These are phyloP conservation scores for Hirudinaria manillensis DNA, from an alignment of 2,888 invertebrate species.

Conservation along the genomic window DNA sequence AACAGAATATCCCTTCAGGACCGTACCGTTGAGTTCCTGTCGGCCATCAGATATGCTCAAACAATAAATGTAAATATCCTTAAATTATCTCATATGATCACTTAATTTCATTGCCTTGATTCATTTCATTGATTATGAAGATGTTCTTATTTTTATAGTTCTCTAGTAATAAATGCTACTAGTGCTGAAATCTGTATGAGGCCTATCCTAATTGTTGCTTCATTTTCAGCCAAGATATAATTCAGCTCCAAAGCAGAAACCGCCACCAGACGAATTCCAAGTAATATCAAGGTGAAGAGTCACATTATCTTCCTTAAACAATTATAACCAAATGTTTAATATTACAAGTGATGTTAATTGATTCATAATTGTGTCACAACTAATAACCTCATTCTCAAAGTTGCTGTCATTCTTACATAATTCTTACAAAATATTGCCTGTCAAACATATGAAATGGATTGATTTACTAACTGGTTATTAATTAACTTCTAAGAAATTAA, in stretches of 20 bases:
- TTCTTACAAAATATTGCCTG: too few species aligned
- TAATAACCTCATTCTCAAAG: too few species aligned
- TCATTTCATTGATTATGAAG: too few species aligned
- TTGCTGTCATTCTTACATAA: too few species aligned
- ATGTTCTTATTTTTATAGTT: background rate
- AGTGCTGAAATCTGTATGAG: background rate
- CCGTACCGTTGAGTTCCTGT: slow-evolving; percentile 19
- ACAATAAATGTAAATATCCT: slow-evolving; percentile 6
- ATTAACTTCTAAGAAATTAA: too few species aligned
- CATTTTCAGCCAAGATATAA: background rate
- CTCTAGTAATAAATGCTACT: background rate
- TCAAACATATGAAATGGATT: too few species aligned
- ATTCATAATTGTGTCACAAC: too few species aligned
- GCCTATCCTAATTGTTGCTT: background rate
- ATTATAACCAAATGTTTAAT: background rate
- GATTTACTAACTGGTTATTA: too few species aligned
- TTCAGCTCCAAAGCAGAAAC: background rate
- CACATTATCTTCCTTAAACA: background rate
- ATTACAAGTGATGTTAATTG: too few species aligned
- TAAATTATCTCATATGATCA: background rate
- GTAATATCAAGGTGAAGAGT: slow-evolving; percentile 8
- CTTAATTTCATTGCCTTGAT: background rate
- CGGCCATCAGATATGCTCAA: slow-evolving; percentile 24
- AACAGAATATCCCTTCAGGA: slow-evolving; percentile 8
- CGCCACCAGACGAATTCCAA: slow-evolving; percentile 3